Evolutionary conservation across 35 echinoderm and acorn worm genomes (phyloP).

Genomic region (Holothuria glaberrima): DNA sequence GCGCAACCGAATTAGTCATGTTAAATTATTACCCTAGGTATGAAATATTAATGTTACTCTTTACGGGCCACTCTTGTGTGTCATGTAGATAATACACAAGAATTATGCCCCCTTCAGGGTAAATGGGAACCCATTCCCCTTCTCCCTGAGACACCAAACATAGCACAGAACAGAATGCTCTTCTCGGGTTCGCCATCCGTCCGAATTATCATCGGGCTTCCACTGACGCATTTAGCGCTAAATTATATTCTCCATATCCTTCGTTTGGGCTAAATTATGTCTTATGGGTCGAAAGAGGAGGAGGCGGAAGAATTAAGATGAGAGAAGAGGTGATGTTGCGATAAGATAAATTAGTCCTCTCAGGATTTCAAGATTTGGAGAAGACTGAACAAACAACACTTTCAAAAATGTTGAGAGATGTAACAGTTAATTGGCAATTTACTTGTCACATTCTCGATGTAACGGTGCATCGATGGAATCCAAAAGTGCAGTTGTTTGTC

Average conservation of each 20-base stretch:
- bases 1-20: conserved; percentile 30
- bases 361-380: conserved; percentile 18
- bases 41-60: conserved; percentile 38
- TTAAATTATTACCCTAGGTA: conserved; percentile 34
- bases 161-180: too few relatives aligned
- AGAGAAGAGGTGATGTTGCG: not conserved
- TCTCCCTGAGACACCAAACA: too few relatives aligned
- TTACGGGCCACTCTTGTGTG: conserved; percentile 10
- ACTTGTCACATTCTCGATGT: conserved; percentile 3
- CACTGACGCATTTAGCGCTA: conserved; percentile 24
- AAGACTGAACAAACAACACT: conserved; percentile 46
- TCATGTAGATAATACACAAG: conserved; percentile 30
- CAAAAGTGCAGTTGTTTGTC: not conserved
- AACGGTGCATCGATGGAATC: conserved; percentile 15
- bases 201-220: too few relatives aligned
- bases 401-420: conserved; percentile 33
- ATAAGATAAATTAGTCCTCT: conserved; percentile 17
- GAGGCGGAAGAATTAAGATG: not conserved
- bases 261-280: conserved; percentile 23
- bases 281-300: not conserved
- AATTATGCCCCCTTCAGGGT: not conserved
- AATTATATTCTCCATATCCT: not conserved
- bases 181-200: too few relatives aligned
- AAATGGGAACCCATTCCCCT: too few relatives aligned
- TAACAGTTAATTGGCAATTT: conserved; percentile 35